A percentile compares a stretch with the other conserved stretches of the same genome.
These are phyloP conservation scores for Stenodera caucasica DNA, from an alignment of 2,888 invertebrate genomes.

Conservation along the genomic window DNA sequence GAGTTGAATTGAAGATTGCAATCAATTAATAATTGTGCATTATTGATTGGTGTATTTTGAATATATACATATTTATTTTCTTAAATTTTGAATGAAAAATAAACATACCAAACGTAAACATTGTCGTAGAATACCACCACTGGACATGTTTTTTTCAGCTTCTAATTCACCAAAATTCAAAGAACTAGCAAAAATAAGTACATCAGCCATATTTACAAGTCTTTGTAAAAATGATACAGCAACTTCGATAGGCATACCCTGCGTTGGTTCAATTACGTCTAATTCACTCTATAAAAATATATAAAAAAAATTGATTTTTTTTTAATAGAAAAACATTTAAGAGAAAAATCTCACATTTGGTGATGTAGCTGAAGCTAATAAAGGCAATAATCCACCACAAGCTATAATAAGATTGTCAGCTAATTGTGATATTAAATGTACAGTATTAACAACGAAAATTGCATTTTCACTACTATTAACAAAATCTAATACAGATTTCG, in stretches of 20 bases:
- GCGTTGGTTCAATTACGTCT: constrained; percentile 97
- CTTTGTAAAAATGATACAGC: constrained; percentile 98
- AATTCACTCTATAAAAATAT: constrained; percentile 79
- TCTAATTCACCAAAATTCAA: constrained; percentile 97
- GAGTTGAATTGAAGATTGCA: too few relatives aligned
- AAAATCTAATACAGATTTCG: constrained; percentile 95
- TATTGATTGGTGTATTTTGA: background rate
- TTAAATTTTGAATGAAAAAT: background rate
- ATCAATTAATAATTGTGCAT: too few relatives aligned
- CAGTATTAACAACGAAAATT: constrained; percentile 98
- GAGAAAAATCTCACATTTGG: constrained; percentile 79
- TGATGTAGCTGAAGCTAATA: constrained; percentile 97
- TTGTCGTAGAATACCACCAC: constrained; percentile 97
- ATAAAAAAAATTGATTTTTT: background rate
- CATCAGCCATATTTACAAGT: constrained; percentile 97
- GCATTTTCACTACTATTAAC: constrained; percentile 98
- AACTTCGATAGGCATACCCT: constrained; percentile 97
- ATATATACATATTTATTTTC: background rate
- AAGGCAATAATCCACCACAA: constrained; percentile 93
- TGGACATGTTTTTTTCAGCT: constrained; percentile 99
- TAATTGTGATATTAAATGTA: constrained; percentile 97
- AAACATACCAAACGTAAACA: constrained; percentile 86
- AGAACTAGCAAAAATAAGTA: constrained; percentile 96
- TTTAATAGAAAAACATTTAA: background rate
- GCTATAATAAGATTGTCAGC: constrained; percentile 99